Percentiles rank a stretch among this genome's conserved stretches.
phyloP scores from a whole-genome alignment of 2,888 invertebrate species.

The Tortricodes alternella region DNA sequence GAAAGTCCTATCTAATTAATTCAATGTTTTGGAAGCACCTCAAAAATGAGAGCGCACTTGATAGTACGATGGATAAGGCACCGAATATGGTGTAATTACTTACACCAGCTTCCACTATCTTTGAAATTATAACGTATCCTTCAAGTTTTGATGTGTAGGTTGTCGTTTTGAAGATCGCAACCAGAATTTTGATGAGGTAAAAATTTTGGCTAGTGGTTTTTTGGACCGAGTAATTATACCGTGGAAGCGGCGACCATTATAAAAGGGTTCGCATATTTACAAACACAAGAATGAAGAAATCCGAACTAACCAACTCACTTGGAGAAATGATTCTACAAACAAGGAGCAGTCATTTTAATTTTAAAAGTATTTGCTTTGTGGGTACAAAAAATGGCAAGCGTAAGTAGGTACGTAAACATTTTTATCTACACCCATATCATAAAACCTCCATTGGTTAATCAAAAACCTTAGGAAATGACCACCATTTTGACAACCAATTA shows the following conservation, averaged over 20 bases:
- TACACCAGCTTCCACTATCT: background rate
- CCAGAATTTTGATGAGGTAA: slow-evolving; percentile 54
- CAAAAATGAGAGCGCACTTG: background rate
- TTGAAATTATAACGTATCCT: slow-evolving; percentile 34
- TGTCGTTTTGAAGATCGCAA: slow-evolving; percentile 46
- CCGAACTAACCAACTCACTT: slow-evolving; percentile 35
- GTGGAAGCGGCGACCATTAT: slow-evolving; percentile 53
- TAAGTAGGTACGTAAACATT: too few relatives aligned
- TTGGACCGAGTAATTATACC: slow-evolving; percentile 56
- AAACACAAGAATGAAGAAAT: slow-evolving; percentile 47
- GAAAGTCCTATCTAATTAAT: background rate
- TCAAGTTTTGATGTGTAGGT: slow-evolving; percentile 38
- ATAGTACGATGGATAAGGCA: slow-evolving; percentile 23
- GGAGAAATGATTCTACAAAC: slow-evolving; percentile 38
- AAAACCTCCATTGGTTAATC: too few relatives aligned
- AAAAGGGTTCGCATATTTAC: slow-evolving; percentile 57
- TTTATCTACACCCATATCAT: too few relatives aligned
- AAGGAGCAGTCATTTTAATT: slow-evolving; percentile 22
- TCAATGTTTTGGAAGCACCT: background rate
- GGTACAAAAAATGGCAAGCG: slow-evolving; percentile 2
- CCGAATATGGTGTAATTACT: slow-evolving; percentile 1
- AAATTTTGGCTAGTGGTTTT: slow-evolving; percentile 53
- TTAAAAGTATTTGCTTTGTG: slow-evolving; percentile 21
- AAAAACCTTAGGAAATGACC: too few relatives aligned
- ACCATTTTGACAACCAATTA: too few relatives aligned